A percentile compares a stretch with the other conserved stretches of the same genome.
Conservation (phyloP, 2,888 invertebrate species). For the Dryococelus australis region DNA sequence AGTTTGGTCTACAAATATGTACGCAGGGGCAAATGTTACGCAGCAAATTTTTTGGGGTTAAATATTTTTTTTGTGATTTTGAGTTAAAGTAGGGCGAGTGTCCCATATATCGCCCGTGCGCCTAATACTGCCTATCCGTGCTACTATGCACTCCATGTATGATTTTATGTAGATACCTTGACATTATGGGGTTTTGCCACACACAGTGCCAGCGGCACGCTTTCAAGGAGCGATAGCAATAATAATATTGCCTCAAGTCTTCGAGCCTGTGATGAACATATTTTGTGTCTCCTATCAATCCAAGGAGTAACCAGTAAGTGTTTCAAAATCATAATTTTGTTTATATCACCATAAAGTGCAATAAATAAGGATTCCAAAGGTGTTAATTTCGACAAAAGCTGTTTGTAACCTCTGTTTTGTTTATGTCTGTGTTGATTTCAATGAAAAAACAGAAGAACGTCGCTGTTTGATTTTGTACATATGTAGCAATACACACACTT, state of each 20-base stretch:
- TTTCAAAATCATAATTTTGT: constrained; percentile 21
- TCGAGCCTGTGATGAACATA: background rate
- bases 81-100: too few relatives aligned
- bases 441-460: too few relatives aligned
- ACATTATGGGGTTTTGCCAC: background rate
- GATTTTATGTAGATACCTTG: background rate
- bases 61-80: too few relatives aligned
- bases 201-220: background rate
- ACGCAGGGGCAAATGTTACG: too few relatives aligned
- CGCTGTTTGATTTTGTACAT: too few relatives aligned
- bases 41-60: too few relatives aligned
- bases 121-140: background rate
- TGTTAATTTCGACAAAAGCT: background rate
- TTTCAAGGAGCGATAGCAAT: background rate
- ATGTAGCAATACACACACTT: too few relatives aligned
- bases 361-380: background rate
- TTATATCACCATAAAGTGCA: background rate
- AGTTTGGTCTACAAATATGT: too few relatives aligned
- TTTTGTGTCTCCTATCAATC: constrained; percentile 21
- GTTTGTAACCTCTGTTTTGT: background rate
- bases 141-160: background rate
- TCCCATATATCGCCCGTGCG: background rate
- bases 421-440: constrained; percentile 23
- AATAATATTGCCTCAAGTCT: background rate
- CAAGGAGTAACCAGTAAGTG: background rate